Percentiles rank a stretch among this genome's conserved stretches.
Conservation (phyloP, 1,140 invertebrate genomes). For the Orchestia grillus region DNA sequence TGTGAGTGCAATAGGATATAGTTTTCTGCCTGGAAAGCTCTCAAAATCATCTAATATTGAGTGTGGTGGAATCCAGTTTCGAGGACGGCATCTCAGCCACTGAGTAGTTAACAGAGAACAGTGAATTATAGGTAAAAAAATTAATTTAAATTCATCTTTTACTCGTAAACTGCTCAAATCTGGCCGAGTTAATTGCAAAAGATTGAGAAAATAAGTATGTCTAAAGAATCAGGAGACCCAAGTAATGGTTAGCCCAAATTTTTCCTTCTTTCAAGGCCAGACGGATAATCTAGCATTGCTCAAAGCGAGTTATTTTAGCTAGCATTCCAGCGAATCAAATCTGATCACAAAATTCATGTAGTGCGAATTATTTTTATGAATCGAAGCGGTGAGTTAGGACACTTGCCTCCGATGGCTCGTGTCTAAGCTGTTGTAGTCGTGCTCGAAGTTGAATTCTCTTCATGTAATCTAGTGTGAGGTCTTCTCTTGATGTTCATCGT, state of each 20-base stretch:
- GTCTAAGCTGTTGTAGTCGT: not conserved
- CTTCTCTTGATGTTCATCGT: constrained; percentile 20
- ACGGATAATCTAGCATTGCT: not conserved
- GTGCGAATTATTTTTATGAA: not conserved
- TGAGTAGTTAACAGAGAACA: not conserved
- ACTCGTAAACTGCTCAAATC: not conserved
- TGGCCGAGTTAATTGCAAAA: not conserved
- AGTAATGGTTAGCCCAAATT: not conserved
- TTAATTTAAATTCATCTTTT: not conserved
- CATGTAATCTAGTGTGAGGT: not conserved
- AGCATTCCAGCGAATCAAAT: not conserved
- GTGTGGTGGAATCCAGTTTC: not conserved
- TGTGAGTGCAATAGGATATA: not conserved
- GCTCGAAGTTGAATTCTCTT: not conserved
- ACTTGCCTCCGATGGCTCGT: not conserved
- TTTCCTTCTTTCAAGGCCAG: not conserved
- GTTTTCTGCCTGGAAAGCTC: not conserved
- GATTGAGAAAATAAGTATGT: not conserved
- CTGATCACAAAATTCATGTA: not conserved
- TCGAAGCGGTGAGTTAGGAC: not conserved
- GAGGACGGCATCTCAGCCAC: not conserved
- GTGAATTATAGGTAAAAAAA: not conserved
- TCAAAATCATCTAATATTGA: not conserved
- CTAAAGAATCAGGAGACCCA: not conserved
- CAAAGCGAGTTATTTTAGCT: not conserved